Base-by-base conservation (phyloP, 1,140 invertebrate genomes). In the Pentalonia nigronervosa region DNA sequence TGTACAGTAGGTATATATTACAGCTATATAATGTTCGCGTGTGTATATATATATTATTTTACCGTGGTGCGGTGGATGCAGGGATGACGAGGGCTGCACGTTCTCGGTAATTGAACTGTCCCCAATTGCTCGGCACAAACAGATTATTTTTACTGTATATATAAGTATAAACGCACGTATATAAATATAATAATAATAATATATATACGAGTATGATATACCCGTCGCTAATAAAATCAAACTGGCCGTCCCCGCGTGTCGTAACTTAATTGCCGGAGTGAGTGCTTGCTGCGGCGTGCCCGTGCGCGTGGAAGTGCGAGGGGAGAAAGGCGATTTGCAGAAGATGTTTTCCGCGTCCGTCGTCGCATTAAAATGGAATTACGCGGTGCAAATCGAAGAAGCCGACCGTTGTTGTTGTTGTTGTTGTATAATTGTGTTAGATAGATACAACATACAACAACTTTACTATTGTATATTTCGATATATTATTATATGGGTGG, bases 81-180 rank as follows among this genome's bases (percentile, higher is more conserved):
- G 89, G 23, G 89, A 41, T 4, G 83, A 25, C 25, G 53, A 30
- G 53, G 21, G 53, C n/a, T n/a, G n/a, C 25, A 81, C 91, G 53
- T 50, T 76, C 30, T 34, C 81, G 36, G 81, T 93, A 93, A 93
- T 93, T 93, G 91, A 93, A 93, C 81, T 21, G 91, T 84, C 91
- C 48, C 48, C 76, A 86, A 93, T 86, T 56, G 81, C 41, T 34
- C 48, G 81, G 91, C 91, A 56, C 91, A 56, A 93, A 86, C 76
- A 53, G 47, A 93, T 84, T 84, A 56, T 86, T 56, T 53, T 93
- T 83, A 76, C 45, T 47, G n/a, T 76, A 21, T 34, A 25, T 41
- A 23, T 41, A 60, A 30, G n/a, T n/a, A 67, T 67, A 67, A n/a
- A 67, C 60, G 60, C 11, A n/a, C 30, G 30, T 67, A 67, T 67